These are phyloP conservation scores for Clinocottus analis DNA, from an alignment of 2,113 vertebrate species.

Conservation along the genomic window DNA sequence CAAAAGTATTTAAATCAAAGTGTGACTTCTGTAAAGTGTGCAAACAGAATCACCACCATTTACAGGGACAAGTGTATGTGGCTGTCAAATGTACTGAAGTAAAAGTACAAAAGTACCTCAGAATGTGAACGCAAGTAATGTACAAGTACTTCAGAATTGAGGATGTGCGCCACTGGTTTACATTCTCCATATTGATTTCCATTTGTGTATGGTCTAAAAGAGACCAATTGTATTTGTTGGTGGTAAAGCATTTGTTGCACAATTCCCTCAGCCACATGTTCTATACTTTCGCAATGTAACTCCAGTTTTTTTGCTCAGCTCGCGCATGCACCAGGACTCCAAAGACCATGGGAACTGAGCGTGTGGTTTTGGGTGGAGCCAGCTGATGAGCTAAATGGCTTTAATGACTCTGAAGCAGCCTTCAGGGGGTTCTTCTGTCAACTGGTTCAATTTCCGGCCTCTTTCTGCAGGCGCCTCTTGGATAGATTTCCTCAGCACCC, in stretches of 20 bases:
- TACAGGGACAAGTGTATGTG: neutral
- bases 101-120: too few relatives aligned
- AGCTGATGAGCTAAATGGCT: slow-evolving; percentile 35
- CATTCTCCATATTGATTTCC: neutral
- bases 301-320: neutral
- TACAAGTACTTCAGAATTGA: too few relatives aligned
- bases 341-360: slow-evolving; percentile 13
- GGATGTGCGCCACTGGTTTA: neutral
- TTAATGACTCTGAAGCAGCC: slow-evolving; percentile 51
- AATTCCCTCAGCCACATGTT: neutral
- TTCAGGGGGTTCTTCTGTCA: slow-evolving; percentile 45
- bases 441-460: slow-evolving; percentile 57
- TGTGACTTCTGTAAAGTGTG: neutral
- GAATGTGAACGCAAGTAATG: too few relatives aligned
- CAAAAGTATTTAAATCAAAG: neutral
- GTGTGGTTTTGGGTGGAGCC: slow-evolving; percentile 26
- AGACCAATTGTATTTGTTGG: neutral
- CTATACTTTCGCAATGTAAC: neutral
- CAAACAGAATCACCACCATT: neutral
- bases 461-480: slow-evolving; percentile 47
- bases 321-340: neutral
- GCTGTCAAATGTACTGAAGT: too few relatives aligned
- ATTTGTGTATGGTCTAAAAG: neutral
- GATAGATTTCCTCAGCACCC: slow-evolving; percentile 54
- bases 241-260: neutral